Conservation (phyloP, 2,888 invertebrate genomes). For the Ashinkailepas kermadecensis region DNA sequence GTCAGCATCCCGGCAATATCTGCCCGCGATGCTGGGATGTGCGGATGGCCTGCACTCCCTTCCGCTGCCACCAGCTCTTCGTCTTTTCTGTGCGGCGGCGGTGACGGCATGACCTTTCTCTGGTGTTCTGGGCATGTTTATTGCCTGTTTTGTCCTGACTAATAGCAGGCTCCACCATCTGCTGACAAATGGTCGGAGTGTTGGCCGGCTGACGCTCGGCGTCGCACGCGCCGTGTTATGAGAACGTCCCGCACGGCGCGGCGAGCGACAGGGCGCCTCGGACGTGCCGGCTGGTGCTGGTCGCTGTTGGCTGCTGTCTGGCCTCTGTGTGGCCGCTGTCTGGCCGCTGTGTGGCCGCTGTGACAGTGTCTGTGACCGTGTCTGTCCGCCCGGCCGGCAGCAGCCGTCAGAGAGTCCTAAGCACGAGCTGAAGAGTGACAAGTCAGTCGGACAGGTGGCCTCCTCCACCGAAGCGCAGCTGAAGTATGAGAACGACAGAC, state of each 20-base stretch:
- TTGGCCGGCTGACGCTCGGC: no score
- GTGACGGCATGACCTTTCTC: neutral
- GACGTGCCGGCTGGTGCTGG: no score
- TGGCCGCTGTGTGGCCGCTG: neutral
- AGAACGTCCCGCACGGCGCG: no score
- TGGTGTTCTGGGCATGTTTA: neutral
- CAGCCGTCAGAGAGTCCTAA: slow-evolving; percentile 53
- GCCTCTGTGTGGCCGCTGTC: no score
- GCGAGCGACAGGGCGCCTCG: no score
- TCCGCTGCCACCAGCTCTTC: neutral
- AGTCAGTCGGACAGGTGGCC: slow-evolving; percentile 28
- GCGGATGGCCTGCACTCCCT: neutral
- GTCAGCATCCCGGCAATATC: neutral
- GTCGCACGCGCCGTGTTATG: no score
- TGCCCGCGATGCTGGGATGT: neutral
- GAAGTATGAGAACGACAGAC: slow-evolving; percentile 92
- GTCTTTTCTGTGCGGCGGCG: neutral
- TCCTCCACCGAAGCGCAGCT: slow-evolving; percentile 68
- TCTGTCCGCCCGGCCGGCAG: slow-evolving; percentile 10
- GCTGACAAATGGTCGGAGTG: no score
- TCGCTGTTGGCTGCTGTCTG: no score
- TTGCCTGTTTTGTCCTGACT: neutral
- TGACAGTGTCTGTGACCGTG: neutral
- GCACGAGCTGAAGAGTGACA: slow-evolving; percentile 47
- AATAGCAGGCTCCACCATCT: no score